Percentiles rank a stretch among this genome's conserved stretches.
These are phyloP conservation scores for Erannis defoliaria DNA, from an alignment of 2,888 invertebrate species.

Conservation along the genomic window DNA sequence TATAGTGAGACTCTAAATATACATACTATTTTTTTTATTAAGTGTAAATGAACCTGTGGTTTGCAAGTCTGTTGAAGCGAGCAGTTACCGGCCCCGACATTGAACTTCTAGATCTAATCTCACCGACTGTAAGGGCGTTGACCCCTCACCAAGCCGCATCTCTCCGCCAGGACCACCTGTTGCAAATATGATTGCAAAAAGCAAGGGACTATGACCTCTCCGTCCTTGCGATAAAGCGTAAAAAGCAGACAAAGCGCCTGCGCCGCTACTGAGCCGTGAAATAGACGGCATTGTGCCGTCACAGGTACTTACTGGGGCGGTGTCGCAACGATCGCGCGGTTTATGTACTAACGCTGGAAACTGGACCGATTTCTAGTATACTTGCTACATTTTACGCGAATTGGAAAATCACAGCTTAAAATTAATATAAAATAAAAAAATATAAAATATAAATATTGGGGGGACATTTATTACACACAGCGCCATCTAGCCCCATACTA, in stretches of 20 bases:
- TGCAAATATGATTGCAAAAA: constrained; percentile 38
- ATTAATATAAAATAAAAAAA: too few relatives aligned
- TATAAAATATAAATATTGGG: too few relatives aligned
- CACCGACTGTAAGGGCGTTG: constrained; percentile 29
- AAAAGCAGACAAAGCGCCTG: constrained; percentile 40
- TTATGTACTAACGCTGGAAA: constrained; percentile 19
- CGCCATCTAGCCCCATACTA: too few relatives aligned
- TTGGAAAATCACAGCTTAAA: background rate
- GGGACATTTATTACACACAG: too few relatives aligned
- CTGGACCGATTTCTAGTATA: constrained; percentile 25
- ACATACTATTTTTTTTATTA: too few relatives aligned
- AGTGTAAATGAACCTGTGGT: background rate
- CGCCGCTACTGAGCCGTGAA: constrained; percentile 57
- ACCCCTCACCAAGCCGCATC: constrained; percentile 41
- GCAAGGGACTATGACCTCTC: constrained; percentile 53
- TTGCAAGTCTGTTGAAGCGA: background rate
- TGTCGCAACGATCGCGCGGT: constrained; percentile 30
- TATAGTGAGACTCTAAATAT: too few relatives aligned
- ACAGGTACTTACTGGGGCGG: constrained; percentile 31
- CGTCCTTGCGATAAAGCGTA: constrained; percentile 48
- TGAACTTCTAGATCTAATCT: constrained; percentile 1
- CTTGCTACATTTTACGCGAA: constrained; percentile 6
- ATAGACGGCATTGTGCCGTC: constrained; percentile 52
- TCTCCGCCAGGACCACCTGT: constrained; percentile 34
- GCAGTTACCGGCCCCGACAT: background rate